Percentiles rank a stretch among this genome's conserved stretches.
Evolutionary conservation across 2,797 vertebrate genomes (phyloP).

Genomic region (Chaenodraco wilsoni): DNA sequence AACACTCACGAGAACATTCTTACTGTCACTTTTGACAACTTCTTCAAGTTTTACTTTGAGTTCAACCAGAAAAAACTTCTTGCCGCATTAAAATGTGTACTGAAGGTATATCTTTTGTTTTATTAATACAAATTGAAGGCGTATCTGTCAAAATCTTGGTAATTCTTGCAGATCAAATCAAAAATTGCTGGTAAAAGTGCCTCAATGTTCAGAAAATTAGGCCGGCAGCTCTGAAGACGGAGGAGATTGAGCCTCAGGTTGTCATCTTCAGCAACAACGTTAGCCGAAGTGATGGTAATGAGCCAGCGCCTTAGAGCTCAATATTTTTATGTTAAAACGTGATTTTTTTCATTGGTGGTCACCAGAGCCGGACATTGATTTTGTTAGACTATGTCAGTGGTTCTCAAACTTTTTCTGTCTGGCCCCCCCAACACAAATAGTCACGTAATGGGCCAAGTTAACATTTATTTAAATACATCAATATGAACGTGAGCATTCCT

Average conservation of each 20-base stretch:
- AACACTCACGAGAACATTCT: background rate
- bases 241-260: background rate
- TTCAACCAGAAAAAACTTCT: background rate
- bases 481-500: no score
- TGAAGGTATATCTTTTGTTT: background rate
- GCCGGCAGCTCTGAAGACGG: constrained; percentile 8
- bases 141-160: background rate
- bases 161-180: background rate
- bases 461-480: no score
- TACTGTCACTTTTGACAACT: background rate
- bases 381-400: background rate
- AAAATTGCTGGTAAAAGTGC: background rate
- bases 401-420: no score
- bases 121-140: background rate
- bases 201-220: constrained; percentile 15
- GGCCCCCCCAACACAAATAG: no score
- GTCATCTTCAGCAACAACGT: constrained; percentile 9
- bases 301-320: background rate
- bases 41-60: background rate
- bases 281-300: constrained; percentile 2
- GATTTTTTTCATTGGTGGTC: constrained; percentile 11
- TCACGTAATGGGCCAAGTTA: no score
- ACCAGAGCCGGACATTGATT: background rate
- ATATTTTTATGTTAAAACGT: background rate
- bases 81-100: background rate